These are phyloP conservation scores for Eupleurogrammus muticus DNA, from an alignment of 2,797 vertebrate species.

Conservation along the genomic window DNA sequence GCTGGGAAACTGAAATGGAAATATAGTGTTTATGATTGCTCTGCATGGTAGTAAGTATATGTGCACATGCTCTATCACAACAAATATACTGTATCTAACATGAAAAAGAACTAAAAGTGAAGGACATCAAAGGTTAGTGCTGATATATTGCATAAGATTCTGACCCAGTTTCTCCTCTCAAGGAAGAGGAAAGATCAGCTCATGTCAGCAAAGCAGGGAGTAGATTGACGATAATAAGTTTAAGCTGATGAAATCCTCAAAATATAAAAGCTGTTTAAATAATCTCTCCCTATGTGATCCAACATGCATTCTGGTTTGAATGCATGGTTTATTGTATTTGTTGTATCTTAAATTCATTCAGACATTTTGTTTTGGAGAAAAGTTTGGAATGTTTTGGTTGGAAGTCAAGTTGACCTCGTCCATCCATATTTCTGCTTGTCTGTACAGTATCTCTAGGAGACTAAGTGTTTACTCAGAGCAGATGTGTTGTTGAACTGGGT, in stretches of 20 bases:
- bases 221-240: neutral
- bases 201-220: neutral
- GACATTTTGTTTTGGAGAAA: neutral
- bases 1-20: conserved; percentile 16
- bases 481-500: neutral
- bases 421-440: neutral
- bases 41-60: conserved; percentile 1
- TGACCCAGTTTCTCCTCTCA: neutral
- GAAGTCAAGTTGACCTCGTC: neutral
- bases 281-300: neutral
- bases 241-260: neutral
- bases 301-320: neutral
- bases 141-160: neutral
- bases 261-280: neutral
- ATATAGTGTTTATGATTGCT: conserved; percentile 9
- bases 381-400: neutral
- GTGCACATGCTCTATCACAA: neutral
- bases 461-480: neutral
- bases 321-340: neutral
- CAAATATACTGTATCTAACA: neutral
- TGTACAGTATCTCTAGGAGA: neutral
- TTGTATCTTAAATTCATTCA: neutral
- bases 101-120: neutral
- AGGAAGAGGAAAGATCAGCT: neutral
- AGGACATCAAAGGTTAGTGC: neutral